Evolutionary conservation across 2,113 vertebrate species (phyloP).

Genomic region (Oncorhynchus tshawytscha): DNA sequence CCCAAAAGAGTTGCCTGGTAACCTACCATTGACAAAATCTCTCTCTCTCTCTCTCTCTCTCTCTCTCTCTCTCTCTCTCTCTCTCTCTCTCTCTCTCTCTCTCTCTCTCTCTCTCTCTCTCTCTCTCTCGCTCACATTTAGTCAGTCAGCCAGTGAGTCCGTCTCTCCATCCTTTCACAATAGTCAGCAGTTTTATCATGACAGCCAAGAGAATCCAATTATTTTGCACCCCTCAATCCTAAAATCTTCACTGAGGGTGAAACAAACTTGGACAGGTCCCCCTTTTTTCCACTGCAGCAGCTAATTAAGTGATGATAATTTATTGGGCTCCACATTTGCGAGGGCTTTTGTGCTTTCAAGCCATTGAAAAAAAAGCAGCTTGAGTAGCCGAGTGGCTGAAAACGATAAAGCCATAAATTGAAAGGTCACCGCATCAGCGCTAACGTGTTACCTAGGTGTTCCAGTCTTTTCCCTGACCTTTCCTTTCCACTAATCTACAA

Average conservation of each 20-base stretch:
- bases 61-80: neutral
- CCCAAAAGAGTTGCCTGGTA: too few species aligned
- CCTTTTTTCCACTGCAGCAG: constrained; percentile 43
- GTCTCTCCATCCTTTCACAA: constrained; percentile 38
- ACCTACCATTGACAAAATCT: too few species aligned
- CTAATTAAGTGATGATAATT: constrained; percentile 72
- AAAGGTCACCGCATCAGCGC: constrained; percentile 38
- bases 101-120: constrained; percentile 24
- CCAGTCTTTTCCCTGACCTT: constrained; percentile 38
- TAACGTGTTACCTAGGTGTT: constrained; percentile 32
- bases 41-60: too few species aligned
- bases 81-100: neutral
- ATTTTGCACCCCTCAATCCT: constrained; percentile 66
- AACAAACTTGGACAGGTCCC: constrained; percentile 64
- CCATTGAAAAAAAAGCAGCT: constrained; percentile 54
- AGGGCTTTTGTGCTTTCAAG: constrained; percentile 64
- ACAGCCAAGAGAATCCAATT: constrained; percentile 67
- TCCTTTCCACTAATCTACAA: constrained; percentile 7
- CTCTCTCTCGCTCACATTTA: neutral
- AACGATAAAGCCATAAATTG: constrained; percentile 62
- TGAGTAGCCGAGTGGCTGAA: constrained; percentile 45
- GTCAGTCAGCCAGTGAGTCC: neutral
- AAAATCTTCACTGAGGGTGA: constrained; percentile 62
- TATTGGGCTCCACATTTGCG: constrained; percentile 63
- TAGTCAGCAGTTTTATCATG: constrained; percentile 44